Base-by-base conservation (phyloP, 1,140 invertebrate species). In the Harlomillsia oculata region DNA sequence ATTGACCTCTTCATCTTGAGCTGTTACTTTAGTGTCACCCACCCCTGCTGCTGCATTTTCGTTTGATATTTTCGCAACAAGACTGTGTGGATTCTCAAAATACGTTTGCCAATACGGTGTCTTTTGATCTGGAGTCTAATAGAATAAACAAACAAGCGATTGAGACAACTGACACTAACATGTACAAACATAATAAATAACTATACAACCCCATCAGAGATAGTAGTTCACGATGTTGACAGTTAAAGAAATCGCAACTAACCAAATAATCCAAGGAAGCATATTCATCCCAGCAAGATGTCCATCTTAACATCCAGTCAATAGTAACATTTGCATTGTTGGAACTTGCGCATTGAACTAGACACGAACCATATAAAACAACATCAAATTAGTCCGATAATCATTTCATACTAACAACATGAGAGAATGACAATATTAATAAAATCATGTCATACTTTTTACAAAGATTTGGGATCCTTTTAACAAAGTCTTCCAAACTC, bases 241-340 rank as follows among this genome's bases (percentile, higher is more conserved):
- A 11, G 46, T 28, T 20, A 21, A 52, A 56, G 20, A 60, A n/a
- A 62, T 48, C 41, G 20, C 26, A 29, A 45, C 53, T 59, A 61
- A 70, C 67, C 43, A 64, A 20, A 20, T 66, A 59, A 50, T 72
- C 67, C 23, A 67, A 50, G 28, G 51, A 58, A 23, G 69, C 41
- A 57, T 72, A 73, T 53, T 72, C 71, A 49, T 71, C 68, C 66
- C 67, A 72, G 60, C 71, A 74, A 6, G 69, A 69, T 32, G 69
- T 69, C 36, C 69, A 62, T 34, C 69, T 50, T 14, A 72, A 21
- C 20, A 68, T 59, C 68, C 68, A 72, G 3, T 60, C 59, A 46
- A 72, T 63, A 3, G 26, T 23, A 28, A 57, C 30, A 39, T 49
- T 46, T 5, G 5, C 16, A 21, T 28, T 20, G 6, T 4, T n/a